phyloP scores from a whole-genome alignment of 2,113 vertebrate species.

The Cacatua alba region DNA sequence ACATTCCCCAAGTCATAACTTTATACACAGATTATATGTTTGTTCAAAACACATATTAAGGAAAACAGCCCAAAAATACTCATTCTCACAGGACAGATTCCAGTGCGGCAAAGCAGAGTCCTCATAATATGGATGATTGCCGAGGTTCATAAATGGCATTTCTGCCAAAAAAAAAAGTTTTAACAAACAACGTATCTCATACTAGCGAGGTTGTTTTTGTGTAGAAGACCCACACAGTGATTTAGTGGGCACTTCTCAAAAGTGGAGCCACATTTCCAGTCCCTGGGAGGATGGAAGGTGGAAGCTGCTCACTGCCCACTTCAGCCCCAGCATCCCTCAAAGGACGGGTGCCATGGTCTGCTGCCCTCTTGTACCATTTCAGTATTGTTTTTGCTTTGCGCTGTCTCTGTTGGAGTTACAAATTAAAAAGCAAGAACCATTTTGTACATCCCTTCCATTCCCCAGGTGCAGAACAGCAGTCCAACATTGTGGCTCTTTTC shows the following conservation, averaged over 20 bases:
- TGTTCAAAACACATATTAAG: background rate
- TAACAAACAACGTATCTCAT: background rate
- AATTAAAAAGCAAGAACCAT: background rate
- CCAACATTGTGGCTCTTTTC: no score
- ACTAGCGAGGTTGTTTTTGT: background rate
- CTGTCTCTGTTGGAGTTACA: background rate
- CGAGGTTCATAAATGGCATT: background rate
- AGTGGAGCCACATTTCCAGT: background rate
- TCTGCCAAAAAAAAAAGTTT: background rate
- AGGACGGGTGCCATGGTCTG: fast-evolving
- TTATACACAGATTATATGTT: background rate
- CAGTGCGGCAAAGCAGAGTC: background rate
- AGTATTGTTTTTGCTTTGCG: background rate
- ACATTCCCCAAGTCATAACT: background rate
- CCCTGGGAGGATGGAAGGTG: background rate
- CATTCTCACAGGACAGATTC: background rate
- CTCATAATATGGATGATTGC: fast-evolving
- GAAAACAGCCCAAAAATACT: background rate
- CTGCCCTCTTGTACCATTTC: no score
- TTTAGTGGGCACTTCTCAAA: no score
- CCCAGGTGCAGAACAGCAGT: background rate
- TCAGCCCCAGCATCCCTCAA: background rate
- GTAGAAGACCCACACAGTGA: background rate
- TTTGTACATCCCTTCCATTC: no score
- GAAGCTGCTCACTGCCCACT: no score